Conservation (phyloP, 2,113 vertebrate species). For the Motacilla tschutschensis region DNA sequence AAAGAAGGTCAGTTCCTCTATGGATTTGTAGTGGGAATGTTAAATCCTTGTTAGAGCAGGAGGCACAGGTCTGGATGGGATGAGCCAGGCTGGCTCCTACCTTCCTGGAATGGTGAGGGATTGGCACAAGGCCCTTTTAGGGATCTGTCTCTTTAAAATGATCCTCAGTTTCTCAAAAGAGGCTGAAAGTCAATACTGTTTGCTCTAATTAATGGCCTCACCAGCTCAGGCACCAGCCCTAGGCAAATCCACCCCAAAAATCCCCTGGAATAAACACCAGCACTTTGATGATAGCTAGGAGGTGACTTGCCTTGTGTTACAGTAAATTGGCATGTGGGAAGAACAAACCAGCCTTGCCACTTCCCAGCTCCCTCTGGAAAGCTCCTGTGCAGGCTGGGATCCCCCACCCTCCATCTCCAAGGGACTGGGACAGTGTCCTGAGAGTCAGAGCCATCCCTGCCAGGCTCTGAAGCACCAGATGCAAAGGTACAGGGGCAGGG, state of each 20-base stretch:
- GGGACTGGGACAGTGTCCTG: background rate
- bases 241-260: conserved; percentile 47
- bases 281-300: conserved; percentile 22
- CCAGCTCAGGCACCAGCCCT: conserved; percentile 14
- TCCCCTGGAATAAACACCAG: conserved; percentile 28
- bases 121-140: background rate
- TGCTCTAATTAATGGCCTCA: conserved; percentile 35
- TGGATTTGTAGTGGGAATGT: background rate
- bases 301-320: background rate
- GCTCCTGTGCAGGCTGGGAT: background rate
- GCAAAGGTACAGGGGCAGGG: background rate
- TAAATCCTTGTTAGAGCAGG: background rate
- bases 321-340: conserved; percentile 20
- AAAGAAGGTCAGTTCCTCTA: background rate
- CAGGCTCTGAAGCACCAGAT: background rate
- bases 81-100: background rate
- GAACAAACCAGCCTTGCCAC: background rate
- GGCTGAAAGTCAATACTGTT: background rate
- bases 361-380: background rate
- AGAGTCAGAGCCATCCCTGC: accelerated
- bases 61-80: background rate
- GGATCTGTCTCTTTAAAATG: background rate
- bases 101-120: background rate
- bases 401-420: background rate
- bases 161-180: conserved; percentile 16